phyloP scores from a whole-genome alignment of 2,888 invertebrate genomes.

The Acrobasis repandana region DNA sequence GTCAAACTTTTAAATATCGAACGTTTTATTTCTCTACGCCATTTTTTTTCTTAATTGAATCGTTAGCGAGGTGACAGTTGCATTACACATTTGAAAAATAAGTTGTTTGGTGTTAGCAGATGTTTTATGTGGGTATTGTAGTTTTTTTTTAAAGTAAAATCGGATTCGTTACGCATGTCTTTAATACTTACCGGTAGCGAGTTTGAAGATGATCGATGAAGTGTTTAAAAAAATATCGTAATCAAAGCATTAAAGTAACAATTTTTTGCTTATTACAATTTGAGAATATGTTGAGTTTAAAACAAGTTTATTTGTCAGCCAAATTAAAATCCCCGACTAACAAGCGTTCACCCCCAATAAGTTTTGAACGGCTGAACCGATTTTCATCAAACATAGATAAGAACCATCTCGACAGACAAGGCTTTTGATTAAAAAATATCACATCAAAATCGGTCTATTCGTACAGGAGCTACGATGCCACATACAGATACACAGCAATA shows the following conservation, averaged over 20 bases:
- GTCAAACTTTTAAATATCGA: constrained; percentile 68
- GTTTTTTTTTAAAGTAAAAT: constrained; percentile 17
- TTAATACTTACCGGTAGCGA: neutral
- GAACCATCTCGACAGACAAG: too few species aligned
- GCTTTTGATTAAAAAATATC: too few species aligned
- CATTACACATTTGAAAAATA: constrained; percentile 17
- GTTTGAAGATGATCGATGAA: constrained; percentile 9
- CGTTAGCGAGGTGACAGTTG: constrained; percentile 36
- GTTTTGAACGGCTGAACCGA: too few species aligned
- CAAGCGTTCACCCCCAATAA: too few species aligned
- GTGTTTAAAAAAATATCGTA: neutral
- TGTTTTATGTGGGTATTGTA: constrained; percentile 31
- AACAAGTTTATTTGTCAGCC: too few species aligned
- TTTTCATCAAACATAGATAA: too few species aligned
- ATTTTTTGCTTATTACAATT: too few species aligned
- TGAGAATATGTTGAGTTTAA: too few species aligned
- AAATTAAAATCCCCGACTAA: too few species aligned
- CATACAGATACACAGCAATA: too few species aligned
- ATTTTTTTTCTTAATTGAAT: constrained; percentile 40
- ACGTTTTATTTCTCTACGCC: constrained; percentile 30
- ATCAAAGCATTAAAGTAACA: neutral
- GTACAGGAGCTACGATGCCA: too few species aligned
- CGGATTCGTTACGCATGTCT: constrained; percentile 16
- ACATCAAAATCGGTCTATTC: too few species aligned
- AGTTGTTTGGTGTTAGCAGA: constrained; percentile 15